phyloP scores from a whole-genome alignment of 2,888 invertebrate species.

The Drosophila nr. perissopoda region DNA sequence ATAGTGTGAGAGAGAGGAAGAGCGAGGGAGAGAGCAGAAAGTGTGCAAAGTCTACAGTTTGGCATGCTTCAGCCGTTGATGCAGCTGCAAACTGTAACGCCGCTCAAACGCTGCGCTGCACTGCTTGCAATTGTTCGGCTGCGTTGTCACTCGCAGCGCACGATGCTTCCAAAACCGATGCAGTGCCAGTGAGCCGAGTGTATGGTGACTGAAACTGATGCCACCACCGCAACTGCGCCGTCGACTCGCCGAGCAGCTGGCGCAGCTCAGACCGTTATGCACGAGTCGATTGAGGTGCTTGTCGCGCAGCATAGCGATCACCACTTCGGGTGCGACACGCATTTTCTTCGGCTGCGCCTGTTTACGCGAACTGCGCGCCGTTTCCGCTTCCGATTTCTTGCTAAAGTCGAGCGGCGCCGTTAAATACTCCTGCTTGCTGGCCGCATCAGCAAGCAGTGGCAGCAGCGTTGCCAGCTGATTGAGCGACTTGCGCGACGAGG shows the following conservation, averaged over 20 bases:
- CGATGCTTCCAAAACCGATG: conserved; percentile 86
- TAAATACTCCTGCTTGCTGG: conserved; percentile 79
- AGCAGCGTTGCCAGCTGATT: conserved; percentile 80
- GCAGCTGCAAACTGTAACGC: conserved; percentile 82
- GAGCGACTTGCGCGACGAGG: conserved; percentile 73
- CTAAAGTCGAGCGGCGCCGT: conserved; percentile 81
- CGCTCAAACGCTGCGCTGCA: conserved; percentile 78
- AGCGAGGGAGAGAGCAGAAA: background rate
- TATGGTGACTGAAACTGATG: conserved; percentile 85
- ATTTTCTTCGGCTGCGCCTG: conserved; percentile 86
- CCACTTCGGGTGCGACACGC: conserved; percentile 79
- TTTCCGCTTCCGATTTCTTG: conserved; percentile 65
- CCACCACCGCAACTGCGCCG: conserved; percentile 62
- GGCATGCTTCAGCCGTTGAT: conserved; percentile 69
- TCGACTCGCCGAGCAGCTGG: conserved; percentile 66
- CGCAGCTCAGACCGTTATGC: conserved; percentile 83
- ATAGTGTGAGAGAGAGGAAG: background rate
- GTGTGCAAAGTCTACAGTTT: conserved; percentile 23
- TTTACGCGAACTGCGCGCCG: conserved; percentile 85
- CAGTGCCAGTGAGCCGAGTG: conserved; percentile 85
- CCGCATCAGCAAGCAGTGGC: conserved; percentile 81
- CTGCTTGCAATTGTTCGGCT: conserved; percentile 59
- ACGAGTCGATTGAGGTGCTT: conserved; percentile 85
- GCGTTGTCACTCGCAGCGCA: conserved; percentile 1
- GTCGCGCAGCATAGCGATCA: conserved; percentile 83